Evolutionary conservation across 2,888 invertebrate species (phyloP).

Genomic region (Acanthopleura granulata): DNA sequence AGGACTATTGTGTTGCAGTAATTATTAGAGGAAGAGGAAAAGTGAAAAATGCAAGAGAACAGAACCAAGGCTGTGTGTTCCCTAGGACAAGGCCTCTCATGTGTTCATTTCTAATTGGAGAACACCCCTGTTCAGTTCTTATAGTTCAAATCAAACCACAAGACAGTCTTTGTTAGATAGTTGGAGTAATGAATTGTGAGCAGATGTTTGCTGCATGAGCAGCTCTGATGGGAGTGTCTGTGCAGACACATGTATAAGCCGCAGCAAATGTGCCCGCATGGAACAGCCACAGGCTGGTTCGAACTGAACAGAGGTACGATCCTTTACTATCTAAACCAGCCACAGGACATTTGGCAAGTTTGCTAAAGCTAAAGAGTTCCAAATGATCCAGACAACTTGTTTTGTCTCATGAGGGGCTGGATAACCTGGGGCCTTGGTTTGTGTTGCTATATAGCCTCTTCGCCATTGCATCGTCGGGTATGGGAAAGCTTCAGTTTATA

Average conservation of each 20-base stretch:
- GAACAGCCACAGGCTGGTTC: not conserved
- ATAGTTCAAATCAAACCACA: too few species aligned
- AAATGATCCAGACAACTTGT: too few species aligned
- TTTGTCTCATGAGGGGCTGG: not conserved
- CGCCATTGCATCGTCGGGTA: not conserved
- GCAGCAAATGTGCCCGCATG: slow-evolving; percentile 18
- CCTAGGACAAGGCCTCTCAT: not conserved
- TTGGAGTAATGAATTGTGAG: too few species aligned
- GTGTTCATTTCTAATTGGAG: not conserved
- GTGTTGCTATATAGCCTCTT: not conserved
- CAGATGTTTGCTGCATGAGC: too few species aligned
- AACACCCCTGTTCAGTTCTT: too few species aligned
- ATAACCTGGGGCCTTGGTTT: slow-evolving; percentile 1
- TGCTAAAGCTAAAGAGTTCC: too few species aligned
- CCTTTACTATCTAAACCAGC: not conserved
- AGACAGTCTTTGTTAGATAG: too few species aligned
- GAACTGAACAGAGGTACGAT: not conserved
- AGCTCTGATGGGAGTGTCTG: not conserved
- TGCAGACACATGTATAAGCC: slow-evolving; percentile 10
- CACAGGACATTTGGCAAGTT: too few species aligned
- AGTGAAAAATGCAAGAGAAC: not conserved
- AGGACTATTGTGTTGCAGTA: slow-evolving; percentile 13
- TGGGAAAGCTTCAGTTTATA: slow-evolving; percentile 1
- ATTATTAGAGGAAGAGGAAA: not conserved
- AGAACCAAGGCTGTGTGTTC: not conserved